Evolutionary conservation across 2,797 vertebrate species (phyloP), one percentile per base, ranked within the genome.

Genomic region (Xyrichtys novacula): DNA sequence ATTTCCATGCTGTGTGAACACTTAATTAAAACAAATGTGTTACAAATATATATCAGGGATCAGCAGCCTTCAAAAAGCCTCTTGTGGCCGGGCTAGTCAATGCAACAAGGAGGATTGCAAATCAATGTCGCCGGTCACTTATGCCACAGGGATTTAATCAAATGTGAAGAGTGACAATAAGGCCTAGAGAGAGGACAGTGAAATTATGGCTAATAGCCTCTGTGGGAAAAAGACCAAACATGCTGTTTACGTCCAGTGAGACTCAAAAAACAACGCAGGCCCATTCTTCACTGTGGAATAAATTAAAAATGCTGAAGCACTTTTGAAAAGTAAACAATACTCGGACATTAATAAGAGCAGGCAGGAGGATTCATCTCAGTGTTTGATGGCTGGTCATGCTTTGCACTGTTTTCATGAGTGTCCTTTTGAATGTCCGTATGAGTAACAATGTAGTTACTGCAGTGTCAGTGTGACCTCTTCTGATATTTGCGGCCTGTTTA

Each of bases 21-120:
- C 91, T 93, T 95, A 94, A 95, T 95, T 95, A 93, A 94, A 94
- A 94, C 92, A 94, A 94, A 94, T 95, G 92, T 90, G 91, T 91
- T 94, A 92, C 92, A 94, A 89, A 91, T 92, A 94, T 93, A 92
- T 93, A 93, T 91, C 81, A 86, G 88, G 84, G 89, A 92, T 93
- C 90, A 91, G 85, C 86, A 89, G 88, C 83, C 80, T 89, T 93
- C 89, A 90, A 89, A 92, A 87, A 86, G 88, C 76, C 93, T 91
- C 90, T 85, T 80, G 91, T 91, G 91, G 88, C 87, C 78, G 38
- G 31, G 81, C 32, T 29, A 91, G 89, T 94, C 93, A 92, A 95
- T 95, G 89, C 88, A 87, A 88, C 87, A 81, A 85, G 82, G 86
- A 92, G 81, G 88, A 90, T 85, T 68, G 89, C 83, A 91, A 92